phyloP scores from a whole-genome alignment of 2,888 invertebrate species.

The Zhuqinia jingwanae region DNA sequence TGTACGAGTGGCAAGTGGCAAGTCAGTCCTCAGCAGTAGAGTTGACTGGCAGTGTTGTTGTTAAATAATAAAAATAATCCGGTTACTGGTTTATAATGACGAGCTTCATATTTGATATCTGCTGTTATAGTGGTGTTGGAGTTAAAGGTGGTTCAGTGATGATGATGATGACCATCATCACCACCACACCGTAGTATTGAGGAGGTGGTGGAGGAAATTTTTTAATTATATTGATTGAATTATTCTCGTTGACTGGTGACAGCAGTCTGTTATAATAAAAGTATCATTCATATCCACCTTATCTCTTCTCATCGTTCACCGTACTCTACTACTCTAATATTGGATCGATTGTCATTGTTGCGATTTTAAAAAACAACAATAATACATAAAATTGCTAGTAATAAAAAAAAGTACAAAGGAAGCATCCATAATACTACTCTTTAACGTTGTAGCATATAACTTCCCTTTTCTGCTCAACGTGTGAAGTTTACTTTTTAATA shows the following conservation, averaged over 20 bases:
- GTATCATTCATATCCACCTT: conserved; percentile 27
- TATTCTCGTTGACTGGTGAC: conserved; percentile 45
- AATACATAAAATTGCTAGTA: background rate
- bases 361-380: background rate
- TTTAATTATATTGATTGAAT: conserved; percentile 24
- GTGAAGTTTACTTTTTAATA: background rate
- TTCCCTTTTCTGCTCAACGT: background rate
- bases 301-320: background rate
- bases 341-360: background rate
- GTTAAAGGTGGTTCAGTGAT: background rate
- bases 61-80: conserved; percentile 14
- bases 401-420: background rate
- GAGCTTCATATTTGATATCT: background rate
- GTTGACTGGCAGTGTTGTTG: too few species aligned
- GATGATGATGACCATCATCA: conserved; percentile 1
- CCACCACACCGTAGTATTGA: background rate
- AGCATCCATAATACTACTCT: background rate
- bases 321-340: background rate
- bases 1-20: background rate
- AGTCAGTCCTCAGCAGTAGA: background rate
- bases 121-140: background rate
- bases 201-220: conserved; percentile 31
- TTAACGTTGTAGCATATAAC: background rate
- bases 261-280: conserved; percentile 39
- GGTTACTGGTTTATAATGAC: conserved; percentile 32